Conservation (phyloP, 2,113 vertebrate species). For the Strix aluco region DNA sequence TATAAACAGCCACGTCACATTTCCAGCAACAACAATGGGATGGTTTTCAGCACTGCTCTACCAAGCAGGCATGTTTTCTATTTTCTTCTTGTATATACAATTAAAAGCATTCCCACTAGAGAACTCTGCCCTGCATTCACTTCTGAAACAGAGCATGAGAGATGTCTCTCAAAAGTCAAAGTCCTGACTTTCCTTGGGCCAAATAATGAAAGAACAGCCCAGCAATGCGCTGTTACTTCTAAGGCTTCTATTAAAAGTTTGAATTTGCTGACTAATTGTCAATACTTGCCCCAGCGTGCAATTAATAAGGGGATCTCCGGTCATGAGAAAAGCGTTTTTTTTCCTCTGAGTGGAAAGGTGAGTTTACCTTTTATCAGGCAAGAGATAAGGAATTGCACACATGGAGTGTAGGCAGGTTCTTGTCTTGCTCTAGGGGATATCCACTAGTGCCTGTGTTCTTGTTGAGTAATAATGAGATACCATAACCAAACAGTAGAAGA, state of each 20-base stretch:
- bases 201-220: conserved; percentile 43
- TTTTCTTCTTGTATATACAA: conserved; percentile 55
- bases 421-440: conserved; percentile 46
- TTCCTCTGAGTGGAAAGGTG: background rate
- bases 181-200: conserved; percentile 10
- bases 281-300: conserved; percentile 18
- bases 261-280: conserved; percentile 33
- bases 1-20: conserved; percentile 59
- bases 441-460: conserved; percentile 42
- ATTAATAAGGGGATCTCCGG: conserved; percentile 21
- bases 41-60: conserved; percentile 42
- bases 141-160: conserved; percentile 52
- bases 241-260: conserved; percentile 18
- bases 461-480: conserved; percentile 74
- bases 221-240: conserved; percentile 17
- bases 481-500: conserved; percentile 76
- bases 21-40: conserved; percentile 41
- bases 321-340: background rate
- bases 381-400: background rate
- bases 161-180: conserved; percentile 54
- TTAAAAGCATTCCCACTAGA: conserved; percentile 55
- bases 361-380: conserved; percentile 24
- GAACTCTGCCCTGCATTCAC: conserved; percentile 21
- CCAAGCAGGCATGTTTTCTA: conserved; percentile 37
- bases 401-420: conserved; percentile 31